Evolutionary conservation across 2,113 vertebrate genomes (phyloP), one percentile per base, ranked within the genome.

Genomic region (Coptodon bakossiorum): DNA sequence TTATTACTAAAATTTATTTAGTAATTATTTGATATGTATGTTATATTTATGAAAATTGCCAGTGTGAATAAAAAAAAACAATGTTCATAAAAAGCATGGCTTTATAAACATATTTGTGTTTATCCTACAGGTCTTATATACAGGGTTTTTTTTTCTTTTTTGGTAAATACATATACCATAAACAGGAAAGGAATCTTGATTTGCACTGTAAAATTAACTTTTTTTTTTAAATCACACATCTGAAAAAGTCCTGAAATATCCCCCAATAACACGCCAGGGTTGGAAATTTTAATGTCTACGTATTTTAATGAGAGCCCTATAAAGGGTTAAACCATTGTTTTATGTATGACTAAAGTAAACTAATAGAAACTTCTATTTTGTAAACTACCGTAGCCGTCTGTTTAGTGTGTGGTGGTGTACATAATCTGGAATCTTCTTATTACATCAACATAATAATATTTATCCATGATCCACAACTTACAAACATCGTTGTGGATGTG

Each of bases 311-410:
- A 14, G 11, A 40, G 19, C 19, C 19, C 63, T 40, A 14, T 24
- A 14, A 68, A 24, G 34, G 63, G 34, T 68, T 68, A 71, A 71
- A 68, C 6, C 36, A 22, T 24, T 24, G 66, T 45, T 73, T 73
- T 45, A 27, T 27, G 22, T 27, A 2, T 2, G 8, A 73, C 40
- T 73, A 29, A 73, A 11, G 36, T 43, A 71, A 40, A 43, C 7
- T 38, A 40, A 40, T 14, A 43, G 3, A 68, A 40, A 68, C 63
- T 0, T n/a, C 0, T 14, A 8, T 5, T 68, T 40, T 68, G 19
- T 22, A 40, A 68, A 14, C n/a, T 3, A 14, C 63, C 3, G 0
- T 40, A 68, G 40, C 63, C n/a, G 0, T 22, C 36, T 68, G 63
- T 68, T 68, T 40, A 6, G n/a, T 43, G 66, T 71, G 31, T 66